Conservation (phyloP, 2,888 invertebrate genomes). For the Diaprepes abbreviatus region DNA sequence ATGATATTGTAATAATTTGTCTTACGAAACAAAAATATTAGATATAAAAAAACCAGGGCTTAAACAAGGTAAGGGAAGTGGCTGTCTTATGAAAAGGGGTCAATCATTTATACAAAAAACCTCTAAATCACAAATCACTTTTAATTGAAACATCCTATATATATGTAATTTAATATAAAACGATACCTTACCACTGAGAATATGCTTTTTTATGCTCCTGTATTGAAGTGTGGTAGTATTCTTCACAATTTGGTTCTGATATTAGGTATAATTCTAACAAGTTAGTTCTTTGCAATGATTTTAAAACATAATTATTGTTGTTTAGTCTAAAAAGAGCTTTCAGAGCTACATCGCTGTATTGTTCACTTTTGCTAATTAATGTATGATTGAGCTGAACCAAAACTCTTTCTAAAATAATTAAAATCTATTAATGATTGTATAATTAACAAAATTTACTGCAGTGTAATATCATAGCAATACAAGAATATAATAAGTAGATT, state of each 20-base stretch:
- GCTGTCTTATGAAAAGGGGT: too few species aligned
- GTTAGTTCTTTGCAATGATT: slow-evolving; percentile 88
- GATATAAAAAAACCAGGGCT: too few species aligned
- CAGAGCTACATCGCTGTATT: slow-evolving; percentile 88
- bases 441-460: neutral
- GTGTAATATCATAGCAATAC: slow-evolving; percentile 17
- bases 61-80: too few species aligned
- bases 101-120: too few species aligned
- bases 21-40: too few species aligned
- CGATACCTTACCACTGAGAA: slow-evolving; percentile 72
- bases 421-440: neutral
- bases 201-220: slow-evolving; percentile 85
- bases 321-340: slow-evolving; percentile 93
- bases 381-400: slow-evolving; percentile 91
- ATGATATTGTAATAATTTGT: too few species aligned
- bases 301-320: slow-evolving; percentile 95
- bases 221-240: slow-evolving; percentile 89
- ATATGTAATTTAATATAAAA: too few species aligned
- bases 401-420: slow-evolving; percentile 79
- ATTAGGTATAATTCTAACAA: slow-evolving; percentile 85
- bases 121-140: too few species aligned
- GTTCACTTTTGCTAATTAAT: slow-evolving; percentile 90
- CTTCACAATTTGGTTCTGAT: slow-evolving; percentile 89
- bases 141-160: too few species aligned
- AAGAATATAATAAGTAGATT: too few species aligned